Evolutionary conservation across 2,888 invertebrate species (phyloP), one percentile per base, ranked within the genome.

Genomic region (Acleris laterana): DNA sequence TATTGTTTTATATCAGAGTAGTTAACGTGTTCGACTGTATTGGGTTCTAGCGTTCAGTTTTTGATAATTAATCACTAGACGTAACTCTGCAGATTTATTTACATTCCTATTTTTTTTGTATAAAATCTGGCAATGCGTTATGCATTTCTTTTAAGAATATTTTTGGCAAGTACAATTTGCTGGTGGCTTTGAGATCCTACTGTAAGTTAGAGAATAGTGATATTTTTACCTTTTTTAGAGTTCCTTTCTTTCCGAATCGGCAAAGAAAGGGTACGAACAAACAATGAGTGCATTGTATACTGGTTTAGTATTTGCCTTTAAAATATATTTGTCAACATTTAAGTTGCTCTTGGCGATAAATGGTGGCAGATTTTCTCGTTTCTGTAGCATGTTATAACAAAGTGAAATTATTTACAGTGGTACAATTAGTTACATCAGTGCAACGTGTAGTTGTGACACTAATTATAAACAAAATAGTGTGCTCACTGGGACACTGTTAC

Each of bases 81-180:
- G 61, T 57, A 66, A 66, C 66, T 61, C 48, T 17, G 57, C 62
- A 56, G 59, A 63, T 61, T 63, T 61, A 62, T 58, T 77, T 82
- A 85, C 84, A 82, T 85, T 87, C 81, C 82, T 78, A 78, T 78
- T 74, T 74, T 69, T 74, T 72, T 70, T 69, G 76, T 74, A 71
- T 70, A 75, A 73, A 69, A 72, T 71, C 72, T 70, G 71, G 68
- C 64, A 69, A 79, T 69, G 65, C 71, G 71, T 67, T 71, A 70
- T 62, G 69, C 68, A 79, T 73, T 75, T 48, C 52, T 69, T 28
- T 52, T 66, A 62, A 61, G 56, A 28, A 44, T 66, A 55, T 61
- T 79, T 83, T 80, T 79, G 74, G 79, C 80, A 90, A 90, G 91
- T 90, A 90, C 90, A 90, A 90, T 86, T 81, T 82, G 80, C 82